Conservation (phyloP, 37 sponge, comb jelly and placozoan genomes). For the Halisarca cf. caerulea region DNA sequence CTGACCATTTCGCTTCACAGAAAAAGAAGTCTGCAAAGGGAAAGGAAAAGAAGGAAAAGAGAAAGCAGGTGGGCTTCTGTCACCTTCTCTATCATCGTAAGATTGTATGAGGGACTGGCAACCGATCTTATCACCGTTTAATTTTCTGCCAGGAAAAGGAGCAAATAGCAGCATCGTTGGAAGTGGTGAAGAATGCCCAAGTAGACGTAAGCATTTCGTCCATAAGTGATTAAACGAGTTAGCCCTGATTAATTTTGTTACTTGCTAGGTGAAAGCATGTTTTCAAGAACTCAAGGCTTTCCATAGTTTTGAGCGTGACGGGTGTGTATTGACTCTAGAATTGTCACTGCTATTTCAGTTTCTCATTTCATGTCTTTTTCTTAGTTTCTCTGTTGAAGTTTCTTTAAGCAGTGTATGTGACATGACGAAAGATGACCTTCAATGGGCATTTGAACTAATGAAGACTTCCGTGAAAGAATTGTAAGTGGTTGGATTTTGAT, state of each 20-base stretch:
- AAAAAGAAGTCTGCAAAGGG: constrained; percentile 39
- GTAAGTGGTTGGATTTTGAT: no score
- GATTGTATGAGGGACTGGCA: no score
- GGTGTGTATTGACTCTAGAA: constrained; percentile 13
- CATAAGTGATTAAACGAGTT: background rate
- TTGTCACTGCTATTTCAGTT: background rate
- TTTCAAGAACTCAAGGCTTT: constrained; percentile 58
- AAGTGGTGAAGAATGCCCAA: constrained; percentile 54
- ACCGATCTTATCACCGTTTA: background rate
- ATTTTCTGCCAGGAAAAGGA: constrained; percentile 56
- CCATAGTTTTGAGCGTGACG: constrained; percentile 57
- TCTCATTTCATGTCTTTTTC: background rate
- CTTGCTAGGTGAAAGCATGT: constrained; percentile 36
- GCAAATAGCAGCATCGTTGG: constrained; percentile 41
- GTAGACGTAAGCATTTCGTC: constrained; percentile 9
- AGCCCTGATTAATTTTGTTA: no score
- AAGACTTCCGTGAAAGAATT: constrained; percentile 51
- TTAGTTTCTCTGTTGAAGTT: constrained; percentile 40
- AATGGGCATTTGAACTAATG: constrained; percentile 76
- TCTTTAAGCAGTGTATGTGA: constrained; percentile 18
- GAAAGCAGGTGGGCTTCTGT: constrained; percentile 48
- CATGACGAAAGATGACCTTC: constrained; percentile 44
- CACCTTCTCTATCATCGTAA: background rate
- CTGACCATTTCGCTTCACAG: no score
- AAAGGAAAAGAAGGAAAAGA: constrained; percentile 64